Conservation (phyloP, 2,888 invertebrate genomes). For the Noctua janthe region DNA sequence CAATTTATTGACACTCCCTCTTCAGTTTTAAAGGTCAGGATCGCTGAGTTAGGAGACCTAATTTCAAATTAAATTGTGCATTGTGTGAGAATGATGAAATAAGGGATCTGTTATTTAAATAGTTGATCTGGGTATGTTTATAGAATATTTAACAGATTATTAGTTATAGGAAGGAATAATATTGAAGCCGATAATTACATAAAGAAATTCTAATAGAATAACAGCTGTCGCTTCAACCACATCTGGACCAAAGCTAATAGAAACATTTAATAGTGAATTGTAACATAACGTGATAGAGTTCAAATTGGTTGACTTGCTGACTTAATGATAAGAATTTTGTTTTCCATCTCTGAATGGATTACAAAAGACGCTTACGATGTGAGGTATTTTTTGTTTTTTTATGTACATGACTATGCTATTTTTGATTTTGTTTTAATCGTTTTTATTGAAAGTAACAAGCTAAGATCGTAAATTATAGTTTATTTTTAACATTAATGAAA, state of each 20-base stretch:
- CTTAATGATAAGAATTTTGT: constrained; percentile 9
- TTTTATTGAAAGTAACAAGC: constrained; percentile 7
- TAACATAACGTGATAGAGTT: constrained; percentile 31
- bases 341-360: constrained; percentile 17
- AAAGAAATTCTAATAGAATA: neutral
- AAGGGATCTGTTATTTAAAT: neutral
- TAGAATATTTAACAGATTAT: neutral
- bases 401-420: constrained; percentile 28
- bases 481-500: neutral
- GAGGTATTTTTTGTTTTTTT: neutral
- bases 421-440: constrained; percentile 19
- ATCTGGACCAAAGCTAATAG: constrained; percentile 45
- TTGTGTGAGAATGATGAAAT: neutral
- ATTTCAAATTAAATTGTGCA: neutral
- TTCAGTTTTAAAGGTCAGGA: neutral
- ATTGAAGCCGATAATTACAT: neutral
- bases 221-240: constrained; percentile 58
- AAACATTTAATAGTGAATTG: constrained; percentile 31
- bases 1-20: constrained; percentile 1
- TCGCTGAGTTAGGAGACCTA: no score
- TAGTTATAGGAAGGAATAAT: neutral
- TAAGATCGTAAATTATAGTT: neutral
- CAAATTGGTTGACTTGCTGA: constrained; percentile 23
- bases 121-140: neutral
- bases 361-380: constrained; percentile 20